Base-by-base conservation (phyloP, 2,113 vertebrate genomes). In the Chaetura pelagica region DNA sequence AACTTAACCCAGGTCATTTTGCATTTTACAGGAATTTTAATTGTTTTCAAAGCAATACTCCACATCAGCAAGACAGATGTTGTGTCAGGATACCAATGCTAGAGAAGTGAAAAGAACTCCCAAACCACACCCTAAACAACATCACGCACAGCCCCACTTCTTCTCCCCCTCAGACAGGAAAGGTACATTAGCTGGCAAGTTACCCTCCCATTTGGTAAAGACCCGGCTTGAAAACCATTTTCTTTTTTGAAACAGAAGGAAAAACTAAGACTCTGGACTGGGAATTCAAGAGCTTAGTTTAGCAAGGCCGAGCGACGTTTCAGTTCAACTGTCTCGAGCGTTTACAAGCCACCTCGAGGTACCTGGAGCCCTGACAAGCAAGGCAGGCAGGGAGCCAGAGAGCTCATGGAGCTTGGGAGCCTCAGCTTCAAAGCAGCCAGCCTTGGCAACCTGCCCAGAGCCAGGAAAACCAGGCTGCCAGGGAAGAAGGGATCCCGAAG, bases 401-500 rank as follows among this genome's bases (percentile, higher is more conserved):
- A 88, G 68, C 76, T 86, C 59, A 35, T 1, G 20, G 67, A 86
- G 52, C 55, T 75, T 86, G 79, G 38, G 72, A 95, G 82, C 55
- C 55, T 55, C 32, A 52, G 34, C 93, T 95, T 86, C 85, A 93
- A 96, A 96, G 93, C 57, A 57, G 44, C 13, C 58, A 48, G 72
- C 52, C 42, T 15, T 86, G 93, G 93, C 92, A 71, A 46, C 0
- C 15, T 10, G 90, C 89, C 94, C 18, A 32, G 21, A 68, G 88
- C 85, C 64, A 88, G 5, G 2, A 84, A 90, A 85, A 8, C 49
- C 71, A 52, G 71, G 82, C 55, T 73, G 48, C 17, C 79, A 34
- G 4, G 68, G 46, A 78, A 51, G 24, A 34, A 64, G 30, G 44
- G 57, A 87, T 21, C 40, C 42, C 74, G 57, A 40, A 57, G 27